Evolutionary conservation across 2,113 vertebrate genomes (phyloP).

Genomic region (Nannobrachium achirus): DNA sequence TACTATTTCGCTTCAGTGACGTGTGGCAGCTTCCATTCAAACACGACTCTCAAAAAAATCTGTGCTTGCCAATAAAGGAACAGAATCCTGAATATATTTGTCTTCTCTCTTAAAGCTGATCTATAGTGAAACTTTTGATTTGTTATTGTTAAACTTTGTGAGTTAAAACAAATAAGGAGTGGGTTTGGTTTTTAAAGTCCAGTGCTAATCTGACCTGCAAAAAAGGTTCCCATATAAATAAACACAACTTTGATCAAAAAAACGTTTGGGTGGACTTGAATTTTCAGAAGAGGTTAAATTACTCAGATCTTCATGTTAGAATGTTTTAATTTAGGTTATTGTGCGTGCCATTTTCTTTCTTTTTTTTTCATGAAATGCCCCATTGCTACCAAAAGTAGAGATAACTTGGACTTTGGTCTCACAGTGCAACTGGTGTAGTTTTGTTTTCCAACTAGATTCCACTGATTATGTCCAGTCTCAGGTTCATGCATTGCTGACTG

Average conservation of each 20-base stretch:
- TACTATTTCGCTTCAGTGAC: slow-evolving; percentile 78
- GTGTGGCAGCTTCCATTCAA: slow-evolving; percentile 78
- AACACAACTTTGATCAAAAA: background rate
- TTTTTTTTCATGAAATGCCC: slow-evolving; percentile 43
- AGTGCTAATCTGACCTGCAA: slow-evolving; percentile 1
- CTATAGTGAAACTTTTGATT: slow-evolving; percentile 52
- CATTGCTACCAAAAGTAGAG: slow-evolving; percentile 30
- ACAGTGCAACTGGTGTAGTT: slow-evolving; percentile 56
- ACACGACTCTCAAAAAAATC: slow-evolving; percentile 67
- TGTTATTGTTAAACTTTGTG: slow-evolving; percentile 36
- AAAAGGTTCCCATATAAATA: slow-evolving; percentile 15
- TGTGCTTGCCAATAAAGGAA: slow-evolving; percentile 65
- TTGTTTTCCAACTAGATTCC: slow-evolving; percentile 46
- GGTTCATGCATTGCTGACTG: slow-evolving; percentile 70
- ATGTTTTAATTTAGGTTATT: slow-evolving; percentile 5
- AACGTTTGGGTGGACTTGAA: slow-evolving; percentile 6
- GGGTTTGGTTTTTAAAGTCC: slow-evolving; percentile 14
- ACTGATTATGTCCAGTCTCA: slow-evolving; percentile 73
- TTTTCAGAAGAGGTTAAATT: slow-evolving; percentile 3
- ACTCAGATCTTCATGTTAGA: slow-evolving; percentile 19
- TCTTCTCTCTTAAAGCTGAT: slow-evolving; percentile 58
- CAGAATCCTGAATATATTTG: slow-evolving; percentile 50
- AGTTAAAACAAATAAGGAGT: slow-evolving; percentile 15
- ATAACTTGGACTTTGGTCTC: slow-evolving; percentile 37
- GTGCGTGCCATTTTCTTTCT: background rate